Conservation (phyloP, 2,797 vertebrate species). For the Pantherophis alleghaniensis region DNA sequence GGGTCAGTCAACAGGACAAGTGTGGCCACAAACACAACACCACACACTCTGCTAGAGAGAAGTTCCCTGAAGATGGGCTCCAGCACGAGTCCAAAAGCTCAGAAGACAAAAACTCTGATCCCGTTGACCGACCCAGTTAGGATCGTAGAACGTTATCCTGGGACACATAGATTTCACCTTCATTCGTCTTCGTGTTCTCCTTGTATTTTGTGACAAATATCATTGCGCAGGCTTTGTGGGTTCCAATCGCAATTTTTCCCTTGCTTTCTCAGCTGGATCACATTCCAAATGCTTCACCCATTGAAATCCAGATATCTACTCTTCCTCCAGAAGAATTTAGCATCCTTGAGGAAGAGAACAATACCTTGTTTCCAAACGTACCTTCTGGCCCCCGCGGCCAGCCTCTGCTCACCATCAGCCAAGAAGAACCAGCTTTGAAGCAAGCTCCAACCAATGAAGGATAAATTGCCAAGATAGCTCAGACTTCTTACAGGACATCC, state of each 20-base stretch:
- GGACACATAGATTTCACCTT: neutral
- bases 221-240: neutral
- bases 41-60: neutral
- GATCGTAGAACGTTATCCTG: neutral
- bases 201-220: neutral
- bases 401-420: neutral
- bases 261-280: slow-evolving; percentile 68
- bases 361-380: neutral
- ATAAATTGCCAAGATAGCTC: slow-evolving; percentile 65
- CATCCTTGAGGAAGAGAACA: slow-evolving; percentile 72
- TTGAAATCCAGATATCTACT: slow-evolving; percentile 80
- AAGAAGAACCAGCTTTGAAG: neutral
- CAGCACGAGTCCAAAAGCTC: neutral
- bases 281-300: slow-evolving; percentile 53
- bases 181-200: neutral
- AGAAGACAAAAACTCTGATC: neutral
- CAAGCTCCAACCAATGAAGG: slow-evolving; percentile 68
- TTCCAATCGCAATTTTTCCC: neutral
- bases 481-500: slow-evolving; percentile 64
- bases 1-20: neutral
- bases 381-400: neutral
- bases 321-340: slow-evolving; percentile 82
- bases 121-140: neutral
- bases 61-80: neutral
- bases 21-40: no score